Evolutionary conservation across 2,888 invertebrate species (phyloP), one percentile per base, ranked within the genome.

Genomic region (Aphrophora alni): DNA sequence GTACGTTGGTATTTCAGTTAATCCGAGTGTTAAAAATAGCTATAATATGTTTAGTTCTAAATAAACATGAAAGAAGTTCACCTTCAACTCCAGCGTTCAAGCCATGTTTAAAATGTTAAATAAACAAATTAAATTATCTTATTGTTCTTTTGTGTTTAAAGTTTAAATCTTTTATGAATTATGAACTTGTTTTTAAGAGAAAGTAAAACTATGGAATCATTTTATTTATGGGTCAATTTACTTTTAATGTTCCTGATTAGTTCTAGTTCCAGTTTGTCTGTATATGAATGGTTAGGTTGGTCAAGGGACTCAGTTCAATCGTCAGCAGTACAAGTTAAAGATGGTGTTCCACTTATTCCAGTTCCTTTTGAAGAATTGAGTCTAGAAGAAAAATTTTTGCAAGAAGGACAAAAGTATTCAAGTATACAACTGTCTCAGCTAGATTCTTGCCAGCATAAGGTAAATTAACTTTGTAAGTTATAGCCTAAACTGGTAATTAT

Each of bases 401-500:
- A 89, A 76, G 91, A 92, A 86, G 92, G 92, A 27, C 89, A 90
- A 17, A 90, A 91, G 86, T 89, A 91, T 75, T 90, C 91, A 0
- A 90, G 91, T 14, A 89, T 91, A 78, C 87, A 91, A 82, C 89
- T 92, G 0, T 90, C 90, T 0, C 90, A 91, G 1, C 86, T 93
- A 75, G 92, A 93, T 87, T 89, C 89, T 12, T 93, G 93, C 86
- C 92, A 93, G 85, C 92, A 93, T 84, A 90, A 90, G 86, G 91
- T 91, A 87, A 85, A 59, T 25, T 78, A 74, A 69, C 44, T 79
- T 76, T 79, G 38, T 33, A 33, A n/a, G n/a, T 12, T 70, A 17
- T 26, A n/a, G 2, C 72, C 76, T 79, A n/a, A n/a, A n/a, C n/a
- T n/a, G n/a, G n/a, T n/a, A n/a, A n/a, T n/a, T n/a, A n/a, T n/a